Base-by-base conservation (phyloP, 2,888 invertebrate genomes). In the Synergus japonicus region DNA sequence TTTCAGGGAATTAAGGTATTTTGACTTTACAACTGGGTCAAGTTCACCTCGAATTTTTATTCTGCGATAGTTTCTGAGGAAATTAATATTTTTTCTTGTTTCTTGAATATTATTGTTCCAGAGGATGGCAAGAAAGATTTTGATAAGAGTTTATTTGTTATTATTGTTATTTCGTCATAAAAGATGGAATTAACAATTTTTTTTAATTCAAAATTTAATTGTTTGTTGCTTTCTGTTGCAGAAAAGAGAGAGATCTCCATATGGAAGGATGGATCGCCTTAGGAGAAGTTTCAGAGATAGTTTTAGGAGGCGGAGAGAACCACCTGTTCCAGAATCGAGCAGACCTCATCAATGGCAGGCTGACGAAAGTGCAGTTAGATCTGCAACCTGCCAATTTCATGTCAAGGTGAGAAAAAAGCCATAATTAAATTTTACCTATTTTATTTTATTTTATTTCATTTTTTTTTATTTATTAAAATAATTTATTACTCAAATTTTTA, bases 261-360 rank as follows among this genome's bases (percentile, higher is more conserved):
- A 95, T 83, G 95, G 95, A 92, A 92, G 91, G 84, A 98, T 98
- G 98, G 97, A 98, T 94, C 95, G 97, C 88, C 93, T 98, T 89
- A 95, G 97, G 89, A 94, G 96, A 90, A 97, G 97, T 87, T 97
- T 98, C 93, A 95, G 98, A 85, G 98, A 98, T 92, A 98, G 98
- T 84, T 98, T 98, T 93, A 96, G 99, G 79, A 95, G 97, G 83
- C 96, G 98, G 93, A 98, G 98, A 95, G 96, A 96, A 90, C 95
- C 94, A 82, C 92, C 94, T 79, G 95, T 97, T 78, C 97, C 97
- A 8, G 98, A 98, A 93, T 97, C 97, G 83, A 97, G 97, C 82
- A 98, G 98, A 92, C 98, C 98, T 49, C 98, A 98, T 93, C 98
- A 98, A 92, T 99, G 99, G 99, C 98, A 98, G 92, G 97, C 98